Percentiles rank a stretch among this genome's conserved stretches.
These are phyloP conservation scores for Apostichopus leukothele DNA, from an alignment of 53 echinoderm and acorn worm genomes.

Conservation along the genomic window DNA sequence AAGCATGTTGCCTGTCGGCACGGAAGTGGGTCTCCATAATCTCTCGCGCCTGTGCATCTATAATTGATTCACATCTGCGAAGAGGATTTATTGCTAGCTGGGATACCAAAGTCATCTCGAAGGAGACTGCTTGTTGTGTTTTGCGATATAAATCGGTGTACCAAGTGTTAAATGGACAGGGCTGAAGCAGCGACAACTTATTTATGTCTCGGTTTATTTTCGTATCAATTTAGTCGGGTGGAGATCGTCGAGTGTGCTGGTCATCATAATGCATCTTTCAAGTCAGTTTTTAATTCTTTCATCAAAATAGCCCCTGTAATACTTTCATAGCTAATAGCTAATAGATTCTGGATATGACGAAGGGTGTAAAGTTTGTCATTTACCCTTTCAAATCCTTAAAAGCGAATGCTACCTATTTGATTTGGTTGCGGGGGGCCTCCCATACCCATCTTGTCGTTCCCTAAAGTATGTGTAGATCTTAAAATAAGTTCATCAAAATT, in stretches of 20 bases:
- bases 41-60: too few relatives aligned
- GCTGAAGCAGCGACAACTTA: not conserved
- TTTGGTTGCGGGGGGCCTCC: too few relatives aligned
- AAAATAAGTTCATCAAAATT: too few relatives aligned
- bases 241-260: not conserved
- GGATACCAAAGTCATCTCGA: not conserved
- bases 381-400: not conserved
- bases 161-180: not conserved
- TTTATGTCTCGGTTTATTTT: constrained; percentile 4
- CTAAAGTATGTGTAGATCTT: too few relatives aligned
- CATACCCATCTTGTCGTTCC: too few relatives aligned
- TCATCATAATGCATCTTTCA: not conserved
- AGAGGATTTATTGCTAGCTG: constrained; percentile 6
- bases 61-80: too few relatives aligned
- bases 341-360: not conserved
- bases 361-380: too few relatives aligned
- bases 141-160: not conserved
- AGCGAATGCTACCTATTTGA: not conserved
- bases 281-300: not conserved
- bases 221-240: not conserved
- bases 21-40: too few relatives aligned
- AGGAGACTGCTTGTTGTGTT: not conserved
- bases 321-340: not conserved
- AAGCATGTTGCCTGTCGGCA: too few relatives aligned
- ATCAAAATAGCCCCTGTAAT: not conserved